Evolutionary conservation across 2,113 vertebrate genomes (phyloP), one percentile per base, ranked within the genome.

Genomic region (Microcebus jonahi): DNA sequence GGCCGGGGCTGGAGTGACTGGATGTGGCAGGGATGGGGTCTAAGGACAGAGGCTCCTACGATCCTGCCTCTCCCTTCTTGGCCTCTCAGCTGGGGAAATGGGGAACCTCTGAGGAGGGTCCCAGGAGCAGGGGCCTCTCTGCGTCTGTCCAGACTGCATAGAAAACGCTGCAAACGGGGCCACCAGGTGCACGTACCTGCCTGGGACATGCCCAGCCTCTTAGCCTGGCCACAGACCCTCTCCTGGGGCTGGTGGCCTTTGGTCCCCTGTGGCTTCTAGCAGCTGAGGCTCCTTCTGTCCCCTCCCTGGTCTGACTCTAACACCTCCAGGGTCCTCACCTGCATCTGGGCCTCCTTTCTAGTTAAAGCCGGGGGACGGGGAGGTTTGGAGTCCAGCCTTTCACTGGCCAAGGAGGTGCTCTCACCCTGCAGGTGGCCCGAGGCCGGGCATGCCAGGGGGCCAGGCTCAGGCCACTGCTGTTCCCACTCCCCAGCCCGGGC

Each of bases 21-120:
- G 27, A 15, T 29, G 25, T 18, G 11, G 48, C n/a, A 53, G 73
- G 53, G 29, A 5, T 0, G 8, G 61, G n/a, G n/a, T n/a, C n/a
- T 0, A 2, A 36, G 10, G 31, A 3, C 55, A 8, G 45, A n/a
- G 34, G 4, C 21, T 0, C 59, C 20, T 36, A 9, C 3, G 13
- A 4, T 3, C 15, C 75, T 2, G 1, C 27, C 59, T 88, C 8
- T 15, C 17, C 50, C 70, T 42, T 29, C 53, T 8, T 3, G 45
- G 2, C 1, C 2, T 7, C 70, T 77, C 6, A 0, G 48, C 18
- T 55, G 50, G 59, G 39, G 31, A 25, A 36, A 36, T 0, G 0
- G 36, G 77, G 29, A 39, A 23, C 45, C n/a, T 36, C 11, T 11
- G 0, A 20, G 13, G 48, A 18, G 84, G 50, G 45, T 34, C n/a